A percentile compares a stretch with the other conserved stretches of the same genome.
Evolutionary conservation across 1,140 invertebrate genomes (phyloP).

Genomic region (Cherax destructor): DNA sequence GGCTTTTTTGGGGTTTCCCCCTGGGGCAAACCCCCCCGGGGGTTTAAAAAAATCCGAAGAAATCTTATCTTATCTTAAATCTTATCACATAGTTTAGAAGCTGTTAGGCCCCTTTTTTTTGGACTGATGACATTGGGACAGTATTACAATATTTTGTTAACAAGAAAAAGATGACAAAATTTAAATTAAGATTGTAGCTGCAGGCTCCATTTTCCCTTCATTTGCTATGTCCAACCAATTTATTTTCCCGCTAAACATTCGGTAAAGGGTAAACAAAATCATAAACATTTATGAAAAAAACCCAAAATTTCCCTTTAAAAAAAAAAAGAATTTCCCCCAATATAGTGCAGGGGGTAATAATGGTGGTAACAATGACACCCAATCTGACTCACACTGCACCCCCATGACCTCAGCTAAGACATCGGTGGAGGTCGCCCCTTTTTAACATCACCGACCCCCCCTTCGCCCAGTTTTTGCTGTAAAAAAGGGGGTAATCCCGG

Average conservation of each 20-base stretch:
- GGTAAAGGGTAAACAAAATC: not conserved
- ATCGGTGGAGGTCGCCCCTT: slow-evolving; percentile 56
- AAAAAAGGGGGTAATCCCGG: slow-evolving; percentile 5
- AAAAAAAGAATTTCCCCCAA: too few relatives aligned
- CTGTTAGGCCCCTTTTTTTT: too few relatives aligned
- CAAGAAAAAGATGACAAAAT: not conserved
- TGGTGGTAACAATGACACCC: not conserved
- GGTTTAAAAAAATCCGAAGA: too few relatives aligned
- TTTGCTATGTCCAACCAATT: slow-evolving; percentile 10
- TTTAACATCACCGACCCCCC: slow-evolving; percentile 50
- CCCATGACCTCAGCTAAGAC: slow-evolving; percentile 56
- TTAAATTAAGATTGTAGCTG: not conserved
- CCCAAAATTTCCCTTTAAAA: too few relatives aligned
- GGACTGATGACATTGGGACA: too few relatives aligned
- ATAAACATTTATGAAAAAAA: not conserved
- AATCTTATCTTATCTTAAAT: too few relatives aligned
- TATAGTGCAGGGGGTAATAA: not conserved
- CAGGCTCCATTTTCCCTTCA: slow-evolving; percentile 20
- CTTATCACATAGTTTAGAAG: too few relatives aligned
- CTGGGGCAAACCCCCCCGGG: too few relatives aligned
- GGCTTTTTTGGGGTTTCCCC: too few relatives aligned
- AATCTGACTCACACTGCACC: slow-evolving; percentile 58
- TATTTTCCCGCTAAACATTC: not conserved
- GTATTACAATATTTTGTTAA: too few relatives aligned
- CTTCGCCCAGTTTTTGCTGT: slow-evolving; percentile 58